These are phyloP conservation scores for Dastarcus helophoroides DNA, from an alignment of 2,888 invertebrate genomes.

Conservation along the genomic window DNA sequence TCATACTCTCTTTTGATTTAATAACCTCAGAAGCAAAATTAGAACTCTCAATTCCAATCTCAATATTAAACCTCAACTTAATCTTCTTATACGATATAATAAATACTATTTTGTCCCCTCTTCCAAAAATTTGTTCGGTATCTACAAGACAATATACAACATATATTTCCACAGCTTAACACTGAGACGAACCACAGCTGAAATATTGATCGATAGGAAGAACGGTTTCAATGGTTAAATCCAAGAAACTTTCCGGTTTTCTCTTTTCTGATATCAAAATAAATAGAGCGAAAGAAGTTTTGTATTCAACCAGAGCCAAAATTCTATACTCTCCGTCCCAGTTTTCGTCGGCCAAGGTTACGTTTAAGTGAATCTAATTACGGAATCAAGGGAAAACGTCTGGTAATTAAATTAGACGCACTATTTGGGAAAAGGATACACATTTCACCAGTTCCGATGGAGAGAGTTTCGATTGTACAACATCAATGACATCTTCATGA, in stretches of 20 bases:
- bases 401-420: not conserved
- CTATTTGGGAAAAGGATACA: slow-evolving; percentile 47
- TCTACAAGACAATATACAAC: slow-evolving; percentile 27
- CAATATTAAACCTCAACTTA: slow-evolving; percentile 43
- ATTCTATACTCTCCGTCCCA: slow-evolving; percentile 42
- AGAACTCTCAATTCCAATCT: slow-evolving; percentile 50
- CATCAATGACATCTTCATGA: slow-evolving; percentile 33
- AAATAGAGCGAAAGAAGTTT: slow-evolving; percentile 44
- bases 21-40: slow-evolving; percentile 64
- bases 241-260: slow-evolving; percentile 61
- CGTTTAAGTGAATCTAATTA: slow-evolving; percentile 34
- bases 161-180: slow-evolving; percentile 1
- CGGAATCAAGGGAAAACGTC: slow-evolving; percentile 19
- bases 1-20: slow-evolving; percentile 56
- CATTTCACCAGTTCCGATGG: slow-evolving; percentile 44
- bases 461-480: slow-evolving; percentile 46
- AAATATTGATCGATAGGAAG: slow-evolving; percentile 72
- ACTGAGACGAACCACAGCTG: slow-evolving; percentile 47
- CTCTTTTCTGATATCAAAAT: slow-evolving; percentile 46
- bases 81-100: slow-evolving; percentile 42
- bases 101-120: slow-evolving; percentile 41
- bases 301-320: slow-evolving; percentile 47
- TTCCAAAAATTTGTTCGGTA: slow-evolving; percentile 40
- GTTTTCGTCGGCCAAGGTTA: slow-evolving; percentile 36
- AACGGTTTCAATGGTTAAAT: slow-evolving; percentile 68